phyloP scores from a whole-genome alignment of 2,797 vertebrate species.

The Natrix natrix region DNA sequence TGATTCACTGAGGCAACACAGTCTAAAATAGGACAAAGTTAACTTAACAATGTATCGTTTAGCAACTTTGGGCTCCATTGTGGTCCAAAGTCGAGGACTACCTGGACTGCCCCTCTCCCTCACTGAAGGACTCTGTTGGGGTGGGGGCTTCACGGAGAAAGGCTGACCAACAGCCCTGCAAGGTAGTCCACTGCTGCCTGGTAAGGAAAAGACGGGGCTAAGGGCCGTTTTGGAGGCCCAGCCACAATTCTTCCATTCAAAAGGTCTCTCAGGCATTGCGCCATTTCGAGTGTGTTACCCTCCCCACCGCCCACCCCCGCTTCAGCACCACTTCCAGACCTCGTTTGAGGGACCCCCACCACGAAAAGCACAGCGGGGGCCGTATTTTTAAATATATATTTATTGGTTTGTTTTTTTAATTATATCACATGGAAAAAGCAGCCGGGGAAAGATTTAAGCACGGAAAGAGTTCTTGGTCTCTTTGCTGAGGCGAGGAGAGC shows the following conservation, averaged over 20 bases:
- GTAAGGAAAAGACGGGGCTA: neutral
- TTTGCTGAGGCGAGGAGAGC: neutral
- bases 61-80: neutral
- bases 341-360: neutral
- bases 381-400: no score
- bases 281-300: neutral
- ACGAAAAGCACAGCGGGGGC: neutral
- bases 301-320: rapidly evolving
- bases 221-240: neutral
- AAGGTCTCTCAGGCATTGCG: neutral
- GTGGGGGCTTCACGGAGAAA: neutral
- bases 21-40: neutral
- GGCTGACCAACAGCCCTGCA: neutral
- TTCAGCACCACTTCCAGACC: neutral
- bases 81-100: neutral
- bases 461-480: neutral
- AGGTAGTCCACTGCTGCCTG: neutral
- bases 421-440: neutral
- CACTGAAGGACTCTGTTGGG: neutral
- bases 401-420: no score
- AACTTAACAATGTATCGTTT: neutral
- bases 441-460: neutral
- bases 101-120: neutral
- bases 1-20: neutral
- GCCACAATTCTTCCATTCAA: neutral